A percentile compares a stretch with the other conserved stretches of the same genome.
These are phyloP conservation scores for Machimus rusticus DNA, from an alignment of 2,888 invertebrate genomes.

Conservation along the genomic window DNA sequence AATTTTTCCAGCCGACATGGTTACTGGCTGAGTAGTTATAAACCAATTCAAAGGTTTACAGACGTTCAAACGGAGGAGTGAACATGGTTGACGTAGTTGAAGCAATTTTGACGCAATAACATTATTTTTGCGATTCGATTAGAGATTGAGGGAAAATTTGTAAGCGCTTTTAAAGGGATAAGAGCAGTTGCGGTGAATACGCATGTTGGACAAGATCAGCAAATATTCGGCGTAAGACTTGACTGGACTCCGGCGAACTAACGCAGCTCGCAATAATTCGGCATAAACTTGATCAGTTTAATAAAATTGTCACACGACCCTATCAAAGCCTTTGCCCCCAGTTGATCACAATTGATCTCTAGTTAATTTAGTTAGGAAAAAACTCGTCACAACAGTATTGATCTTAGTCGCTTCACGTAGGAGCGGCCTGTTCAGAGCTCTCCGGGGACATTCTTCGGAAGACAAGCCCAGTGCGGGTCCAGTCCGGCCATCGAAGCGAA, in stretches of 20 bases:
- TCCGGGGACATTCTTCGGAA: background rate
- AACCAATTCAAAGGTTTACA: background rate
- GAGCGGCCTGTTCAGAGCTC: background rate
- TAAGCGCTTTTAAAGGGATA: background rate
- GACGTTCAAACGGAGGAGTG: background rate
- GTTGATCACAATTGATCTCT: slow-evolving; percentile 39
- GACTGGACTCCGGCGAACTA: background rate
- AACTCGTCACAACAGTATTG: slow-evolving; percentile 6
- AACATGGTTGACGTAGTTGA: background rate
- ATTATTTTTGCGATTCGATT: background rate
- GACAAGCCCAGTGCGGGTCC: background rate
- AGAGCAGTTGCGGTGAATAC: background rate
- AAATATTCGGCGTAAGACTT: background rate
- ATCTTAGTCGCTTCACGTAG: background rate
- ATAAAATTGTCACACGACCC: slow-evolving; percentile 64
- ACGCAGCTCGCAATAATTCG: slow-evolving; percentile 16
- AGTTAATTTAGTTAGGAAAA: slow-evolving; percentile 39
- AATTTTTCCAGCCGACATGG: background rate
- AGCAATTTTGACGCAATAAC: background rate
- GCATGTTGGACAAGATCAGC: background rate
- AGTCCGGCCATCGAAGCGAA: background rate
- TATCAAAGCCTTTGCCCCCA: slow-evolving; percentile 59
- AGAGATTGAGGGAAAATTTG: background rate
- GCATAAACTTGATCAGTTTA: slow-evolving; percentile 45
- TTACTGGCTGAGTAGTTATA: background rate